phyloP scores from a whole-genome alignment of 2,888 invertebrate species.

The Mellilla xanthometata region DNA sequence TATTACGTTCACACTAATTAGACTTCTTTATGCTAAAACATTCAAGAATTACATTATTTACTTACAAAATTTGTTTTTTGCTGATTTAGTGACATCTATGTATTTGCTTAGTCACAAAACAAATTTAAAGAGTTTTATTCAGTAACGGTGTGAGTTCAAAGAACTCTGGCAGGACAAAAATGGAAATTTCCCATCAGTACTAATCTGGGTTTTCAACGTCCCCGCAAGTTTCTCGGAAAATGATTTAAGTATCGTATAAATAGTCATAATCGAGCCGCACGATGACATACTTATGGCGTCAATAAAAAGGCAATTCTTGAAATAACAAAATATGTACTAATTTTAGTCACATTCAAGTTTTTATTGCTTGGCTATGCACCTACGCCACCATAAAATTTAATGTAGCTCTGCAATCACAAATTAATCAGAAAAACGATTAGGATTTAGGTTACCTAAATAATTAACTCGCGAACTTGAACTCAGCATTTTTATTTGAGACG shows the following conservation, averaged over 20 bases:
- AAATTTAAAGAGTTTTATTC: no score
- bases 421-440: slow-evolving; percentile 1
- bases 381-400: slow-evolving; percentile 40
- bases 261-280: slow-evolving; percentile 49
- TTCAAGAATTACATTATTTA: no score
- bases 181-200: slow-evolving; percentile 9
- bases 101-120: no score
- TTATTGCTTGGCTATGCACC: slow-evolving; percentile 31
- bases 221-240: slow-evolving; percentile 55
- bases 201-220: slow-evolving; percentile 5
- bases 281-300: slow-evolving; percentile 63
- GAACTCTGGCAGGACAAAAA: neutral
- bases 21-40: no score
- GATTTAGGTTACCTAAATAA: no score
- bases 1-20: no score
- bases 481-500: no score
- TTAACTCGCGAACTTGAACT: no score
- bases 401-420: slow-evolving; percentile 1
- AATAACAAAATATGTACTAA: slow-evolving; percentile 40
- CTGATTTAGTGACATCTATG: no score
- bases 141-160: no score
- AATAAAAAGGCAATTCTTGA: slow-evolving; percentile 54
- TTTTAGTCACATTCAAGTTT: slow-evolving; percentile 37
- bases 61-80: no score
- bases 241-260: slow-evolving; percentile 66